Base-by-base conservation (phyloP, 2,113 vertebrate species). In the Phrynosoma blainvillii region DNA sequence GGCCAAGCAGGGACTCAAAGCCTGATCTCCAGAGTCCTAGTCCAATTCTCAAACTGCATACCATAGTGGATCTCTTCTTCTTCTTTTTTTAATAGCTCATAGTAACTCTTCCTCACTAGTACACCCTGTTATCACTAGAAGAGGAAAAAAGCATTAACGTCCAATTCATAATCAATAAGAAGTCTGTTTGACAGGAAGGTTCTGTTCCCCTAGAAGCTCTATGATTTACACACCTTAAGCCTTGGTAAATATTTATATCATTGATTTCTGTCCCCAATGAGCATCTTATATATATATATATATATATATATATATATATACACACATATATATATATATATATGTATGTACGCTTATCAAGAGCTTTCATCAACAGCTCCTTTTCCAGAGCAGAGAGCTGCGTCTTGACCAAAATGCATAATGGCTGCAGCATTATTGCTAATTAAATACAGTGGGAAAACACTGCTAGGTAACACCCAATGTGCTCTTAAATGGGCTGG, bases 201-300 rank as follows among this genome's bases (percentile, higher is more conserved):
- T 91, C 84, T 36, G 27, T 93, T 93, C 73, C 87, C 88, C 82
- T 90, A 47, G 52, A 93, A 95, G 84, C 81, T 82, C 92, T 30
- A 91, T 90, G 71, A 94, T 93, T 95, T 95, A 89, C 36, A 93
- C 83, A 88, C 20, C 1, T 87, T 90, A 94, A 94, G 95, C 78
- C 68, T 91, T 90, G 90, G 90, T 91, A 95, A 96, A 96, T 95
- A 95, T 95, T 94, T 96, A 92, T 94, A 93, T 85, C 4, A 96
- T 95, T 92, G 92, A 95, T 95, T 95, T 92, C 68, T 84, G 11
- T 54, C 13, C 76, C 75, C 70, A 91, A 84, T 77, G 89, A 90
- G 20, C 88, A 78, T 87, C 52, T 93, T 91, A 56, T 91, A 86
- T 66, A 83, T n/a, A 79, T 68, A 36, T 36, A 36, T 36, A 36